phyloP scores from a whole-genome alignment of 2,113 vertebrate genomes.

The Zingel zingel region DNA sequence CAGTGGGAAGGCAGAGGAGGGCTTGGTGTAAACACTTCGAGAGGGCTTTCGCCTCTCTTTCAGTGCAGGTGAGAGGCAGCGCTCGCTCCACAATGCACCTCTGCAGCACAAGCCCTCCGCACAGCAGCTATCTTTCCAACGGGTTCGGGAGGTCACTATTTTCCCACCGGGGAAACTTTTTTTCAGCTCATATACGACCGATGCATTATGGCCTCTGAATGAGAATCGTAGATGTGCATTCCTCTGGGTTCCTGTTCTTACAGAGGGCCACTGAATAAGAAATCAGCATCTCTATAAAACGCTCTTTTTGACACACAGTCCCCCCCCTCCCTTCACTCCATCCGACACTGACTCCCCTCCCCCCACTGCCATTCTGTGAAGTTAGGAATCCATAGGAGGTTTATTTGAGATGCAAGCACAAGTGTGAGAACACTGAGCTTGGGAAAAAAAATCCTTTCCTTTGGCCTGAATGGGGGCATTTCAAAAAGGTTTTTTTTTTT shows the following conservation, averaged over 20 bases:
- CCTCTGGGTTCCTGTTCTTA: conserved; percentile 77
- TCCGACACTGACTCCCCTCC: conserved; percentile 35
- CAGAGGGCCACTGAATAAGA: conserved; percentile 80
- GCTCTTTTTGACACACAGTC: conserved; percentile 62
- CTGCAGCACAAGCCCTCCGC: conserved; percentile 25
- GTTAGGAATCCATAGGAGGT: conserved; percentile 82
- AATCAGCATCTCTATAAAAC: conserved; percentile 88
- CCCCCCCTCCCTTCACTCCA: conserved; percentile 31
- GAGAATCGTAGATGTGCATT: conserved; percentile 76
- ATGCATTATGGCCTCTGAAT: conserved; percentile 88
- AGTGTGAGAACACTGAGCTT: conserved; percentile 81
- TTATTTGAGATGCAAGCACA: conserved; percentile 78
- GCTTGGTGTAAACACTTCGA: conserved; percentile 79
- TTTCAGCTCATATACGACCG: conserved; percentile 86
- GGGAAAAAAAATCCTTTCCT: conserved; percentile 71
- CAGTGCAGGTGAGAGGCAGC: conserved; percentile 75
- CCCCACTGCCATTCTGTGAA: conserved; percentile 73
- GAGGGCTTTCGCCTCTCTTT: conserved; percentile 56
- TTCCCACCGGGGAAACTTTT: conserved; percentile 90
- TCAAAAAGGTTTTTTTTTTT: conserved; percentile 77
- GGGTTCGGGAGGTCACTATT: conserved; percentile 89
- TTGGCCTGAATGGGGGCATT: conserved; percentile 78
- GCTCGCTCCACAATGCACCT: conserved; percentile 59
- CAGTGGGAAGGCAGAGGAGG: conserved; percentile 76
- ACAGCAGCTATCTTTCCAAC: conserved; percentile 75